Evolutionary conservation across 1,140 invertebrate genomes (phyloP), one percentile per base, ranked within the genome.

Genomic region (Drosophila paulistorum): DNA sequence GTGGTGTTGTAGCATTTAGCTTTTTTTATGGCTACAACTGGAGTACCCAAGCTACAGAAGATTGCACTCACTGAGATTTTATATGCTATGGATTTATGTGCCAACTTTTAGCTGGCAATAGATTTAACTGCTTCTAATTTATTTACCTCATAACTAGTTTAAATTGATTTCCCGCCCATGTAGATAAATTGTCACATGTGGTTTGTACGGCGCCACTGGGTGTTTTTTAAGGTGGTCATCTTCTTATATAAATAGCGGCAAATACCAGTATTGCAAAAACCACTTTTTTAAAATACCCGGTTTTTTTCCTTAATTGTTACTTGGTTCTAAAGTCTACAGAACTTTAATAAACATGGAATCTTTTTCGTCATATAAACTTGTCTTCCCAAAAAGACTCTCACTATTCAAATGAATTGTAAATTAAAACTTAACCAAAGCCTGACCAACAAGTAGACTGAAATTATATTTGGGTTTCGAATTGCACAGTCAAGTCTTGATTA

Each of bases 381-480:
- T 3, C 5, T 39, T 6, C 6, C 6, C 13, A 39, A 39, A 13
- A 13, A 39, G 10, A 1, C 10, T 13, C 13, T 13, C 13, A 11
- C 3, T 13, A 13, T 3, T 39, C 3, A 39, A 4, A 51, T 4
- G 13, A 23, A 51, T 11, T 17, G 42, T 45, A 20, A 11, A 11
- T 17, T 2, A 9, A 48, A 10, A 51, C 3, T 9, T 48, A 48
- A 20, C 1, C 14, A 20, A 23, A 11, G 17, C 45, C 23, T 23
- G 17, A 51, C 17, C 3, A 14, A 23, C 11, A 51, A 20, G 45
- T 48, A 48, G 14, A 23, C 23, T 51, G 11, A 51, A 51, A 51
- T 51, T 51, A 51, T 51, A 51, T 51, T 51, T 51, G 7, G 45
- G 45, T 51, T 51, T 51, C 45, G 20, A 51, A 51, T 51, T 51